Percentiles rank a stretch among this genome's conserved stretches.
Evolutionary conservation across 1,140 invertebrate species (phyloP).

Genomic region (Mesaphorura yosii): DNA sequence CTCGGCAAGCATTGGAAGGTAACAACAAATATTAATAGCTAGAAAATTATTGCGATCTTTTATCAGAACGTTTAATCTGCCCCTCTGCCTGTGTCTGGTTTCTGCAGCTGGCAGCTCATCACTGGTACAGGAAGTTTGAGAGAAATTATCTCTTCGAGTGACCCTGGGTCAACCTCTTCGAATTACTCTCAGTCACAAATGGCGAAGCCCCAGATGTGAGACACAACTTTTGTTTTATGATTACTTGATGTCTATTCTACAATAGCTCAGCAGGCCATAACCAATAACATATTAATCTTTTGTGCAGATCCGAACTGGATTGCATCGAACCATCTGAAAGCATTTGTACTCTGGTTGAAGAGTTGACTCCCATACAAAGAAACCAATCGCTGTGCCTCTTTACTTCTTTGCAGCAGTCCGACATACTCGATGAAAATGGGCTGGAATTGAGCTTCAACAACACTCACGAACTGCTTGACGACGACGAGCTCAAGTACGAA

Average conservation of each 20-base stretch:
- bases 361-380: slow-evolving; percentile 17
- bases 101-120: slow-evolving; percentile 57
- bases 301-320: slow-evolving; percentile 2
- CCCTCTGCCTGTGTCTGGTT: slow-evolving; percentile 6
- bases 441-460: neutral
- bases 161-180: slow-evolving; percentile 33
- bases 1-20: slow-evolving; percentile 41
- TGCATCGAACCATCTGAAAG: slow-evolving; percentile 25
- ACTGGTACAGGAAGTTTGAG: slow-evolving; percentile 52
- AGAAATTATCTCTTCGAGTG: slow-evolving; percentile 41
- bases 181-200: slow-evolving; percentile 26
- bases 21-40: slow-evolving; percentile 1
- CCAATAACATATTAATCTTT: slow-evolving; percentile 3
- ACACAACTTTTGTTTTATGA: too few species aligned
- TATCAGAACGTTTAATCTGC: neutral
- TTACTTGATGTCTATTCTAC: slow-evolving; percentile 11
- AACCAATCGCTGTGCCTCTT: neutral
- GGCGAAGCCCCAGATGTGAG: too few species aligned
- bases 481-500: neutral
- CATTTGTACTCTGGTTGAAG: slow-evolving; percentile 27
- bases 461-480: neutral
- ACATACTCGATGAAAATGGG: too few species aligned
- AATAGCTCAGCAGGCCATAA: neutral
- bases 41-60: neutral
- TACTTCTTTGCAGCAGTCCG: neutral